Evolutionary conservation across 2,888 invertebrate species (phyloP), one percentile per base, ranked within the genome.

Genomic region (Actias luna): DNA sequence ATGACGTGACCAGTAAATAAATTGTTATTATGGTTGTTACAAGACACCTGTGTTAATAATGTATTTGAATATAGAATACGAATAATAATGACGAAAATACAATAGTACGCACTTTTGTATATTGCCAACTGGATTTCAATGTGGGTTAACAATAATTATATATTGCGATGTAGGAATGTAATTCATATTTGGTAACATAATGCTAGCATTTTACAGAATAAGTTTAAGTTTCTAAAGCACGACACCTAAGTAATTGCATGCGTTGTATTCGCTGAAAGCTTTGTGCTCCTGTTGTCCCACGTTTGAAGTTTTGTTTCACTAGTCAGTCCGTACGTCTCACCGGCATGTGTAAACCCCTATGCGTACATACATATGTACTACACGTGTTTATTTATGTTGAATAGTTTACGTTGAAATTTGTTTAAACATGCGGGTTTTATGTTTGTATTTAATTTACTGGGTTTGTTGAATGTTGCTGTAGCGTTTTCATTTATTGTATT

Each of bases 261-360:
- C 29, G 46, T 50, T 25, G 46, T 50, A 50, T 55, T 16, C 55
- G 29, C 29, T 55, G 29, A 55, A 29, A 29, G 55, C 27, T 29
- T 7, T 29, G 29, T 52, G 36, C 57, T 61, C 58, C 29, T 42
- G 39, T 42, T 58, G 46, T 39, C 16, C 27, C n/a, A 10, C 57
- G 61, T 62, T 62, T 62, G 57, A 62, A 58, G 58, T 58, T 62
- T 62, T 58, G 61, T 62, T 62, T 62, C 46, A 42, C 31, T 58
- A 62, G 57, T 39, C 29, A 18, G 39, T 25, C 16, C 52, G 27
- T 12, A 27, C 22, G 18, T 29, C 7, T 5, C 18, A 1, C 50
- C 16, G 8, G n/a, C 1, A 29, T 10, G 29, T 55, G 60, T 60
- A 16, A n/a, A 27, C 27, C n/a, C 29, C 16, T 55, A n/a, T 55